Evolutionary conservation across 2,797 vertebrate species (phyloP).

Genomic region (Sparus aurata): DNA sequence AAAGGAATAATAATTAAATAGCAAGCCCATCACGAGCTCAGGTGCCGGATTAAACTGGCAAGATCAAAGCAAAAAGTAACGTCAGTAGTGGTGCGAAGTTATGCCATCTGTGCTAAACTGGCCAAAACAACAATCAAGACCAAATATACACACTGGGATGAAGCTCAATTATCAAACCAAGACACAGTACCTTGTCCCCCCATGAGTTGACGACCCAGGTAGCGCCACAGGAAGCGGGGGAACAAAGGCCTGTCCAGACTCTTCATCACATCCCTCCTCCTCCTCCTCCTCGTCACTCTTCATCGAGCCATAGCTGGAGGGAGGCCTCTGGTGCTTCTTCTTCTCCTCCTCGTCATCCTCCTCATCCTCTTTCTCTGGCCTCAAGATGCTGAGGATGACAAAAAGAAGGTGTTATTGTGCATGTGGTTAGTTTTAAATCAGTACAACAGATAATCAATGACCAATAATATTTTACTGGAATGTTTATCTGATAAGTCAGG

Average conservation of each 20-base stretch:
- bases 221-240: not conserved
- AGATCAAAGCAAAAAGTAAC: not conserved
- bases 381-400: not conserved
- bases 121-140: not conserved
- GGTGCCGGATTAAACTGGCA: not conserved
- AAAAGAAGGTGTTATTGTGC: not conserved
- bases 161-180: not conserved
- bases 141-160: not conserved
- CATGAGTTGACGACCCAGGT: not conserved
- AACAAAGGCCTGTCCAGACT: not conserved
- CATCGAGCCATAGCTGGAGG: slow-evolving; percentile 88
- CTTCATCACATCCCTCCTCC: not conserved
- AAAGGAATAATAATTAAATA: not conserved
- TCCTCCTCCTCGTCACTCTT: slow-evolving; percentile 74
- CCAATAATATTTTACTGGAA: not conserved
- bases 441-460: not conserved
- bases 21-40: not conserved
- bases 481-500: too few relatives aligned
- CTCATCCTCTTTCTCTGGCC: not conserved
- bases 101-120: not conserved
- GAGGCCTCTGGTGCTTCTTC: slow-evolving; percentile 63
- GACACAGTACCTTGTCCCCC: slow-evolving; percentile 38
- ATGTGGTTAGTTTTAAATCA: not conserved
- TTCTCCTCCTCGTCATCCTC: slow-evolving; percentile 16
- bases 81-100: not conserved